These are phyloP conservation scores for Chaitophorus viminalis DNA, from an alignment of 2,888 invertebrate genomes.

Conservation along the genomic window DNA sequence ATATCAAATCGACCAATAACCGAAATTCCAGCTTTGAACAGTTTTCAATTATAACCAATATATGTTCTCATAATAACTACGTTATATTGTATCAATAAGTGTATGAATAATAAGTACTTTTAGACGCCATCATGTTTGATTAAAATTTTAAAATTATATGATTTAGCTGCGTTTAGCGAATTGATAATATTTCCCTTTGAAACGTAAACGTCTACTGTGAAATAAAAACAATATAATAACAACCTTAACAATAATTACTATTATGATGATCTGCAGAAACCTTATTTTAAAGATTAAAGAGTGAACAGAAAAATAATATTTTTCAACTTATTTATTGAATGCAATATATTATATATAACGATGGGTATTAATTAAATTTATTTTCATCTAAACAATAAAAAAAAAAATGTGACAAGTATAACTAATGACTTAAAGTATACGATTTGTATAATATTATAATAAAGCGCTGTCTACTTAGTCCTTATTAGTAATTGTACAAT, in stretches of 20 bases:
- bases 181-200: background rate
- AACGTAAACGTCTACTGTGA: background rate
- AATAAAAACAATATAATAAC: background rate
- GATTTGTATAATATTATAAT: background rate
- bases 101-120: no score
- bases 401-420: background rate
- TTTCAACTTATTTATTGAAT: background rate
- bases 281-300: background rate
- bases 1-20: no score
- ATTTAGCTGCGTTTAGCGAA: background rate
- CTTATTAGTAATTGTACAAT: background rate
- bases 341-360: background rate
- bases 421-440: background rate
- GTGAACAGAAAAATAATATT: background rate
- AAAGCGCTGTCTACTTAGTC: background rate
- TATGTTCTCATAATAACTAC: no score
- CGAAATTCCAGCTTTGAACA: no score
- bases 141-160: no score
- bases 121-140: no score
- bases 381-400: background rate
- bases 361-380: background rate
- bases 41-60: no score
- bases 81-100: no score
- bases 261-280: background rate
- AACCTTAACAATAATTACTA: background rate